Evolutionary conservation across 2,888 invertebrate genomes (phyloP), one percentile per base, ranked within the genome.

Genomic region (Cantharis rustica): DNA sequence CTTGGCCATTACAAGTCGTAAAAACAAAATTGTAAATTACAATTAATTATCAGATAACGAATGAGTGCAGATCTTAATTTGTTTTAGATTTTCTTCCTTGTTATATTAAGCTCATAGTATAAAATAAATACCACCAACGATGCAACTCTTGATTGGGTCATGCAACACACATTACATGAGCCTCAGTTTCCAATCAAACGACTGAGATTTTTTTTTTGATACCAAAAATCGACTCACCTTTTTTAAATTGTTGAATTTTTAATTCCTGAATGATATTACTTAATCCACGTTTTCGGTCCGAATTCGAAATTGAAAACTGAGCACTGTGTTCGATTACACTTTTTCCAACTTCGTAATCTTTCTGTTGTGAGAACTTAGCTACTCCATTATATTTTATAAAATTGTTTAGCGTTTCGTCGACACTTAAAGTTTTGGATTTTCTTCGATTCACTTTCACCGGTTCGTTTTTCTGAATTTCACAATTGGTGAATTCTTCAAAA

Each of bases 271-370:
- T 78, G 11, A 81, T 79, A 11, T 66, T 73, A 10, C 70, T 80
- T 16, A 79, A 66, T 16, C 79, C 79, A 16, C 75, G 73, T 47
- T 79, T 81, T n/a, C 76, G 66, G 26, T 79, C 78, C 16, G 78
- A 69, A 70, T 71, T 73, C 9, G 78, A 75, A 69, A 75, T 75
- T 9, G 78, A 73, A 73, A 75, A 75, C 26, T 69, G 74, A n/a
- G 69, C 75, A 62, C 75, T 63, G 11, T 73, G 78, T 69, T 66
- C 78, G 20, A 77, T 77, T 11, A 7, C 73, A 66, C 64, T 23
- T 16, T 66, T 66, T 20, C 23, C 64, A 13, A 20, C 64, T 66
- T 66, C 64, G n/a, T 11, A n/a, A 0, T 47, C 47, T 10, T 47
- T 47, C n/a, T 47, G 47, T n/a, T 47, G 47, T n/a, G 47, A n/a